Conservation (phyloP, 2,888 invertebrate species). For the Hypomecis atomaria region DNA sequence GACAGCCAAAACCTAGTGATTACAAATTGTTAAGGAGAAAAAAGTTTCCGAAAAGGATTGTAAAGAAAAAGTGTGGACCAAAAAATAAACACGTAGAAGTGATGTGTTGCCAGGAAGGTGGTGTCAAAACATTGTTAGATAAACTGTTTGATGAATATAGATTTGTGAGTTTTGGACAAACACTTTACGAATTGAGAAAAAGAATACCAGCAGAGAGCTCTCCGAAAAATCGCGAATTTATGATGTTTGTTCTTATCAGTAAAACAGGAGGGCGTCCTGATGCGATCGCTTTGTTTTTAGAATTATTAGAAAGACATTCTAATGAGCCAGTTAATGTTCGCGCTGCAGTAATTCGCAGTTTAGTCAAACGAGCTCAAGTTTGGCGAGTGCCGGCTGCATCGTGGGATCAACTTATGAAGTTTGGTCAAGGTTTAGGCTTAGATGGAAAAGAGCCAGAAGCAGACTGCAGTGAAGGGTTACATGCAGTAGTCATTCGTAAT, state of each 20-base stretch:
- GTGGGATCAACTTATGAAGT: slow-evolving; percentile 60
- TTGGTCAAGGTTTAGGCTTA: slow-evolving; percentile 62
- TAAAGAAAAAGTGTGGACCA: slow-evolving; percentile 2
- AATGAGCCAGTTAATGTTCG: slow-evolving; percentile 66
- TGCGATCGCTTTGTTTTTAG: slow-evolving; percentile 54
- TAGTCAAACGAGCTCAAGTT: slow-evolving; percentile 61
- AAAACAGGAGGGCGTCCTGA: slow-evolving; percentile 63
- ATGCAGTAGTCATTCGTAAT: slow-evolving; percentile 61
- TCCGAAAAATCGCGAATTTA: slow-evolving; percentile 60
- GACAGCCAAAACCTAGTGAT: slow-evolving; percentile 25
- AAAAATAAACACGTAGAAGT: neutral
- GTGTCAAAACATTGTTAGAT: slow-evolving; percentile 51
- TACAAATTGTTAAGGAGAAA: slow-evolving; percentile 21
- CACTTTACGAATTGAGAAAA: slow-evolving; percentile 58
- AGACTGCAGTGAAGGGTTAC: slow-evolving; percentile 63
- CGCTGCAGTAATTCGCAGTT: slow-evolving; percentile 65
- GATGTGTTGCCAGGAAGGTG: neutral
- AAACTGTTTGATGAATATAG: slow-evolving; percentile 64
- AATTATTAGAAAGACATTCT: slow-evolving; percentile 52
- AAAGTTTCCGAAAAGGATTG: neutral
- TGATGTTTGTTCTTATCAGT: slow-evolving; percentile 69
- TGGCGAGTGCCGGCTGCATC: slow-evolving; percentile 61
- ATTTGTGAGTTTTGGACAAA: slow-evolving; percentile 58
- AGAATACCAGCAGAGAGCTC: slow-evolving; percentile 56
- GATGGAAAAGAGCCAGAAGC: slow-evolving; percentile 57